phyloP scores from a whole-genome alignment of 2,888 invertebrate species.

The Mellilla xanthometata region DNA sequence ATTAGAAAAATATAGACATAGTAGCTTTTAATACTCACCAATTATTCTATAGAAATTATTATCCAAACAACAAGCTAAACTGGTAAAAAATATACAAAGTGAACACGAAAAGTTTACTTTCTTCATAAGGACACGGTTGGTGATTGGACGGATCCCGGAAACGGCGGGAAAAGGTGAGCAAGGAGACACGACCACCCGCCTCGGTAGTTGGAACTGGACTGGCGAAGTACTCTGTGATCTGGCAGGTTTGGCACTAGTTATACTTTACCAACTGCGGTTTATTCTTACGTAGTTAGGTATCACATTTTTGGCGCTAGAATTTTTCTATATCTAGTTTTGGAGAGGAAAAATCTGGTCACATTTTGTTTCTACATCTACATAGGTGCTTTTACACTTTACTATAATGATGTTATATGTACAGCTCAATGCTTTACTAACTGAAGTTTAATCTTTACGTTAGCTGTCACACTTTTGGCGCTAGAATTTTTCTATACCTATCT shows the following conservation, averaged over 20 bases:
- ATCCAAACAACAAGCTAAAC: slow-evolving; percentile 58
- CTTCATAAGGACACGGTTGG: slow-evolving; percentile 69
- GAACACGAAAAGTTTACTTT: slow-evolving; percentile 52
- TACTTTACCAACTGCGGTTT: slow-evolving; percentile 42
- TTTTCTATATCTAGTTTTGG: slow-evolving; percentile 28
- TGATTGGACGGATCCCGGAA: slow-evolving; percentile 40
- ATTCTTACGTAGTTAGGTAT: too few relatives aligned
- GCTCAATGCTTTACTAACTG: slow-evolving; percentile 48
- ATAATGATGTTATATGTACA: too few relatives aligned
- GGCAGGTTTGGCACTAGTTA: slow-evolving; percentile 61
- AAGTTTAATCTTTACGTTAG: neutral
- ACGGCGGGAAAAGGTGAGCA: slow-evolving; percentile 46
- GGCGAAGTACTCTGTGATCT: slow-evolving; percentile 30
- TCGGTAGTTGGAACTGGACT: slow-evolving; percentile 59
- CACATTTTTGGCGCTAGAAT: slow-evolving; percentile 33
- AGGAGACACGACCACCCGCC: slow-evolving; percentile 50
- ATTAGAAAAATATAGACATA: too few relatives aligned
- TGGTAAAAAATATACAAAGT: slow-evolving; percentile 50
- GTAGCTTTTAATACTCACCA: slow-evolving; percentile 55
- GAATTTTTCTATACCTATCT: slow-evolving; percentile 36
- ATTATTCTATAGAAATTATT: slow-evolving; percentile 73
- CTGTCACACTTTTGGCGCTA: slow-evolving; percentile 27
- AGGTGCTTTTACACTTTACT: too few relatives aligned
- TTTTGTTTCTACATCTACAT: too few relatives aligned
- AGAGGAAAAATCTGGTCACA: too few relatives aligned